phyloP scores from a whole-genome alignment of 2,888 invertebrate genomes.

The Zootermopsis nevadensis region DNA sequence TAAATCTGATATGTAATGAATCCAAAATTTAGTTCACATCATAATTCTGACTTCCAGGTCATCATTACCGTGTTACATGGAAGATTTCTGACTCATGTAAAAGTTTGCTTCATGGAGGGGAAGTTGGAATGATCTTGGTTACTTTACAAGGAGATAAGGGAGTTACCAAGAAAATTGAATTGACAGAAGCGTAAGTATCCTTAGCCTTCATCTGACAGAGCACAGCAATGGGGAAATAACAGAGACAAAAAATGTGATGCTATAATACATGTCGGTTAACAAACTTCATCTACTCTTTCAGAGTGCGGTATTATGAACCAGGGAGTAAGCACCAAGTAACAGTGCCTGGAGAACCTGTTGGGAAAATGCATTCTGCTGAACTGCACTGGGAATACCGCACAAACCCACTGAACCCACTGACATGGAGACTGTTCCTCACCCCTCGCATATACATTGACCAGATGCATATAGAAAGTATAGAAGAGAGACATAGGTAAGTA shows the following conservation, averaged over 20 bases:
- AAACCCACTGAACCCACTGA: slow-evolving; percentile 82
- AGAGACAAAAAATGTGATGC: no score
- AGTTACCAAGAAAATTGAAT: slow-evolving; percentile 70
- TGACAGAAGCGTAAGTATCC: slow-evolving; percentile 64
- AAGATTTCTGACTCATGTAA: slow-evolving; percentile 79
- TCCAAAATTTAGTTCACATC: background rate
- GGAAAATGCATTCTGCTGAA: slow-evolving; percentile 74
- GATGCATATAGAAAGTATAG: slow-evolving; percentile 78
- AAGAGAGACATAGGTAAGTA: slow-evolving; percentile 73
- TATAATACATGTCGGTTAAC: no score
- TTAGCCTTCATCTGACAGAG: no score
- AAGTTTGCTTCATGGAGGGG: slow-evolving; percentile 80
- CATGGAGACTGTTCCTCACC: slow-evolving; percentile 81
- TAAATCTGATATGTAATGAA: background rate
- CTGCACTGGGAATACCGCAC: slow-evolving; percentile 84
- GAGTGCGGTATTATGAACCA: slow-evolving; percentile 73
- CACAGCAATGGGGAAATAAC: no score
- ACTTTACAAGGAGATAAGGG: slow-evolving; percentile 73
- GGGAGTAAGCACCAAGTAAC: slow-evolving; percentile 76
- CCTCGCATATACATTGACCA: slow-evolving; percentile 81
- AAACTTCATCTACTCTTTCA: slow-evolving; percentile 52
- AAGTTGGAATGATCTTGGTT: slow-evolving; percentile 78
- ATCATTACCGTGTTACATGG: slow-evolving; percentile 81
- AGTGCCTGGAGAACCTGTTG: slow-evolving; percentile 75
- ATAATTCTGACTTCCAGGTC: slow-evolving; percentile 68